Conservation (phyloP, 2,888 invertebrate genomes). For the Anthoptus insignis region DNA sequence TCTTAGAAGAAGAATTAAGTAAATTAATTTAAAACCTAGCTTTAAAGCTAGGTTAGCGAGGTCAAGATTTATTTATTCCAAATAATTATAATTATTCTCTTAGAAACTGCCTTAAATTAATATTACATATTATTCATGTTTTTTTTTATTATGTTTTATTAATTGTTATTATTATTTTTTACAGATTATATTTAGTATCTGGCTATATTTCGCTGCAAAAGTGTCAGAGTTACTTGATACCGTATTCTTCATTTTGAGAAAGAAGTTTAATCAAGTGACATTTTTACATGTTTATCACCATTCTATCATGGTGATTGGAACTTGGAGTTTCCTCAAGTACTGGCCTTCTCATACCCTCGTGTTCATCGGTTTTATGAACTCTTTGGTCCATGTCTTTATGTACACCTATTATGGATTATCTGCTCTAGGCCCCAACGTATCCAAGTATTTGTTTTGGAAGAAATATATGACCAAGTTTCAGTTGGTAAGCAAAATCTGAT, state of each 20-base stretch:
- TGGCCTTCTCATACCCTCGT: conserved; percentile 91
- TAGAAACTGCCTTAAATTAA: too few relatives aligned
- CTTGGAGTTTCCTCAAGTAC: conserved; percentile 92
- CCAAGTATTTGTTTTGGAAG: conserved; percentile 95
- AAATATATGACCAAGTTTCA: conserved; percentile 94
- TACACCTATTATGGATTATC: conserved; percentile 93
- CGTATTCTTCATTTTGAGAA: conserved; percentile 95
- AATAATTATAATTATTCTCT: too few relatives aligned
- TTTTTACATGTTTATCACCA: conserved; percentile 97
- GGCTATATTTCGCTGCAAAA: conserved; percentile 93
- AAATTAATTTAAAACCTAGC: too few relatives aligned
- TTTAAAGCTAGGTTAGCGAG: too few relatives aligned
- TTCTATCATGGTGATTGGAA: conserved; percentile 90
- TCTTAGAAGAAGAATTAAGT: too few relatives aligned
- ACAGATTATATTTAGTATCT: conserved; percentile 78
- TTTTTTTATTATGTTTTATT: too few relatives aligned
- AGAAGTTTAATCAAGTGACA: conserved; percentile 92
- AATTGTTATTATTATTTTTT: conserved; percentile 57
- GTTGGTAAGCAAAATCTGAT: conserved; percentile 84
- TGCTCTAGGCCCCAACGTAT: conserved; percentile 91
- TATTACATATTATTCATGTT: too few relatives aligned
- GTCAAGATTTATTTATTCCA: too few relatives aligned
- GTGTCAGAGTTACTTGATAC: conserved; percentile 93
- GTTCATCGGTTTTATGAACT: conserved; percentile 91
- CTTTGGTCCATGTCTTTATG: conserved; percentile 94